Evolutionary conservation across 2,888 invertebrate species (phyloP), one percentile per base, ranked within the genome.

Genomic region (Archips crataeganus): DNA sequence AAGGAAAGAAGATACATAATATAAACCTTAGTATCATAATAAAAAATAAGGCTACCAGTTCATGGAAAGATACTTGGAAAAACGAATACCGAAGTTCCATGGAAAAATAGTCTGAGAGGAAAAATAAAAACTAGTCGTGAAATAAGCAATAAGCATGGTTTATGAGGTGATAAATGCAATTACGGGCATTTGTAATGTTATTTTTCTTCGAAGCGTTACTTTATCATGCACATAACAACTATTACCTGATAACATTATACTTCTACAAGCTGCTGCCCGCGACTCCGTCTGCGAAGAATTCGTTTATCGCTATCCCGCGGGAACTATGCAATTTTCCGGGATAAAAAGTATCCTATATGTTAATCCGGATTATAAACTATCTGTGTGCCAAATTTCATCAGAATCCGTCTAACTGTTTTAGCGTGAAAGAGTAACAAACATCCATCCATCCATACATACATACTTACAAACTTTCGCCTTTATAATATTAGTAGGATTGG

Each of bases 41-140:
- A 49, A 49, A 49, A 49, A 13, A 49, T n/a, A 49, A 47, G 10
- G 39, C 34, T 9, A 57, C 57, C 42, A 23, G 4, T 62, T 45
- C 67, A 57, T 39, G 72, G 72, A 72, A 68, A 68, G 9, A 49
- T 32, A 71, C 66, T 54, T 42, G 68, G 72, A 72, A 68, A 72
- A 72, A 63, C 23, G 11, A 62, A n/a, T 10, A 72, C 15, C 36
- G 45, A 32, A 15, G 13, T 36, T 39, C 51, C 36, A 63, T 47
- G 68, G 72, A 72, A 72, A 72, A 72, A 45, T 62, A 32, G 49
- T 47, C 42, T 49, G 47, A 10, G 34, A 42, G 63, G 45, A 13
- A 32, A 59, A n/a, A 64, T 49, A 57, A 47, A 63, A 63, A 61
- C 47, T 57, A 63, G 62, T 68, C 72, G 57, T 72, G 62, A 63